phyloP scores from a whole-genome alignment of 92 coral and sea anemone genomes.

The Desmophyllum pertusum region DNA sequence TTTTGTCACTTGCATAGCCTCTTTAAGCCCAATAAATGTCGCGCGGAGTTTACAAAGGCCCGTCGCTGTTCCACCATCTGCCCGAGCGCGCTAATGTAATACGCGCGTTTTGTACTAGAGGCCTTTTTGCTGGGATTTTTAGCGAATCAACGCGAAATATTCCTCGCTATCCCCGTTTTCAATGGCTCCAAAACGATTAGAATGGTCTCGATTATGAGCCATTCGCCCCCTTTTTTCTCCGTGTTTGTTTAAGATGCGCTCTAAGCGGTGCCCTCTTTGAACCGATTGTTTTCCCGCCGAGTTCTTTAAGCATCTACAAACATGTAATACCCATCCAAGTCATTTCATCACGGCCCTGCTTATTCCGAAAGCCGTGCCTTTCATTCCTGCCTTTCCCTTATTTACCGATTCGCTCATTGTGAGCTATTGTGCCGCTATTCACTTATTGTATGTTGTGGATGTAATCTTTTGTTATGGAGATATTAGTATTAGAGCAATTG shows the following conservation, averaged over 20 bases:
- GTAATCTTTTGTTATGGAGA: conserved; percentile 99
- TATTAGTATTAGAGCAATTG: conserved; percentile 94
- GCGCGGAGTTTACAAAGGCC: conserved; percentile 56
- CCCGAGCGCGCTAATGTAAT: conserved; percentile 24
- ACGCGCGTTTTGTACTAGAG: background rate
- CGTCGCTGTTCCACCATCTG: conserved; percentile 55
- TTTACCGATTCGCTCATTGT: conserved; percentile 80
- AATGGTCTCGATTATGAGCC: conserved; percentile 32
- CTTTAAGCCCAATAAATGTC: conserved; percentile 87
- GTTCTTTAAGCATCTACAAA: conserved; percentile 91
- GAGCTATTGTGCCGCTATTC: conserved; percentile 94
- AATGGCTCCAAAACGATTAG: conserved; percentile 2
- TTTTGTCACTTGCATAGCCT: conserved; percentile 83
- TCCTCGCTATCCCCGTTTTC: background rate
- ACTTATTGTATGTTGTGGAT: conserved; percentile 92
- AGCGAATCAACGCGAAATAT: conserved; percentile 5
- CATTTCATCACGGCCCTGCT: conserved; percentile 86
- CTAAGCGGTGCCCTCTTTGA: conserved; percentile 88
- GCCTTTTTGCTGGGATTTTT: conserved; percentile 18
- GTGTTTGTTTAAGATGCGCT: conserved; percentile 56
- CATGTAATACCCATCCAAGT: conserved; percentile 72
- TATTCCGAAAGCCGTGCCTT: conserved; percentile 83
- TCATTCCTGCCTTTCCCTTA: conserved; percentile 81
- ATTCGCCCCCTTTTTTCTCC: conserved; percentile 11
- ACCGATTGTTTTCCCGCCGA: conserved; percentile 75